These are phyloP conservation scores for Netelia fuscicornis DNA, from an alignment of 2,888 invertebrate genomes.

Conservation along the genomic window DNA sequence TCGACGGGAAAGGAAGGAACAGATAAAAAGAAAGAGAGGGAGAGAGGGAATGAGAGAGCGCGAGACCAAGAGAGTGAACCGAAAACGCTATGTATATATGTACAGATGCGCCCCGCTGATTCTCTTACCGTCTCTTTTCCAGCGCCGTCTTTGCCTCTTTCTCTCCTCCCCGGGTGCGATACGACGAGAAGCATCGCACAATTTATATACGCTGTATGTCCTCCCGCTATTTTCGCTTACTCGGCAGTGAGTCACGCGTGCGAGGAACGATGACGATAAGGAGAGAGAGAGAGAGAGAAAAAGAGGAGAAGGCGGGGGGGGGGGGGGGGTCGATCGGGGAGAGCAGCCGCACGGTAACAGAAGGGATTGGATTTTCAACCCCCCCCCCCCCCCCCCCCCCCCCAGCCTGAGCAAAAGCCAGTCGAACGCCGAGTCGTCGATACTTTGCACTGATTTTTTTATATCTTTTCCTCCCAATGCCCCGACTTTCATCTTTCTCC, in stretches of 20 bases:
- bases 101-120: constrained; percentile 28
- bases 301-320: background rate
- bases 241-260: constrained; percentile 65
- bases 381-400: background rate
- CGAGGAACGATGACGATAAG: constrained; percentile 4
- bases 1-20: background rate
- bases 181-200: constrained; percentile 54
- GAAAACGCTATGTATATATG: constrained; percentile 2
- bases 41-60: background rate
- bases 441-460: constrained; percentile 43
- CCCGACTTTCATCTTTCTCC: constrained; percentile 30
- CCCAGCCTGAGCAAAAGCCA: constrained; percentile 27
- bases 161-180: constrained; percentile 2
- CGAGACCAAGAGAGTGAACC: background rate
- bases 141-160: constrained; percentile 1
- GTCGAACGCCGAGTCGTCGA: constrained; percentile 45
- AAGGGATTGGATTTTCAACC: constrained; percentile 57
- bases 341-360: constrained; percentile 14
- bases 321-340: background rate
- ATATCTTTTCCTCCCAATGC: constrained; percentile 17
- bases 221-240: constrained; percentile 65
- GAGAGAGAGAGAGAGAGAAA: background rate
- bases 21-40: background rate
- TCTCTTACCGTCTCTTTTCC: constrained; percentile 42
- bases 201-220: constrained; percentile 65